A percentile compares a stretch with the other conserved stretches of the same genome.
phyloP scores from a whole-genome alignment of 2,888 invertebrate genomes.

The Napeogenes sylphis region DNA sequence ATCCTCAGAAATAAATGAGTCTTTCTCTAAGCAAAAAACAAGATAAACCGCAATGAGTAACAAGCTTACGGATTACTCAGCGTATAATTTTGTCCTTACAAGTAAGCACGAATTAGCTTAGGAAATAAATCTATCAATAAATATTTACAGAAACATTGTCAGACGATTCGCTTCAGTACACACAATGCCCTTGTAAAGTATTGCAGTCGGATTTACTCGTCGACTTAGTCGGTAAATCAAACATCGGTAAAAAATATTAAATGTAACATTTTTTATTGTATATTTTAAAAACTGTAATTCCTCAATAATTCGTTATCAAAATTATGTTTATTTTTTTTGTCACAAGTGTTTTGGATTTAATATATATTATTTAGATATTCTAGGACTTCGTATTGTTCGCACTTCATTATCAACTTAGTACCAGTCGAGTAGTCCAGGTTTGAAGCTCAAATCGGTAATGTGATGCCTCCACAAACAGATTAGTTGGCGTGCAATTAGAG shows the following conservation, averaged over 20 bases:
- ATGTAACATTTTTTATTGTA: neutral
- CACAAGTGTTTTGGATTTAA: neutral
- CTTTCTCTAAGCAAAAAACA: constrained; percentile 41
- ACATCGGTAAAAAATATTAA: constrained; percentile 13
- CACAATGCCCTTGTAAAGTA: constrained; percentile 64
- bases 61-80: constrained; percentile 70
- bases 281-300: no score
- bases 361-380: neutral
- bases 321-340: neutral
- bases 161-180: constrained; percentile 60
- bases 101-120: constrained; percentile 44
- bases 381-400: constrained; percentile 3
- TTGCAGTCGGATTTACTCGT: constrained; percentile 53
- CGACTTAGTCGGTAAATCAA: constrained; percentile 34
- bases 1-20: constrained; percentile 1
- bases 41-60: constrained; percentile 51
- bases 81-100: constrained; percentile 63
- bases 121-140: constrained; percentile 68
- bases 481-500: constrained; percentile 71
- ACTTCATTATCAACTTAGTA: constrained; percentile 11
- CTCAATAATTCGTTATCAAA: no score
- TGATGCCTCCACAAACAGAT: constrained; percentile 70
- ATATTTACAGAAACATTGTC: constrained; percentile 65
- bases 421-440: constrained; percentile 12
- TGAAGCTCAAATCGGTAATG: constrained; percentile 40